These are phyloP conservation scores for Cnemophilus loriae DNA, from an alignment of 2,113 vertebrate genomes.

Conservation along the genomic window DNA sequence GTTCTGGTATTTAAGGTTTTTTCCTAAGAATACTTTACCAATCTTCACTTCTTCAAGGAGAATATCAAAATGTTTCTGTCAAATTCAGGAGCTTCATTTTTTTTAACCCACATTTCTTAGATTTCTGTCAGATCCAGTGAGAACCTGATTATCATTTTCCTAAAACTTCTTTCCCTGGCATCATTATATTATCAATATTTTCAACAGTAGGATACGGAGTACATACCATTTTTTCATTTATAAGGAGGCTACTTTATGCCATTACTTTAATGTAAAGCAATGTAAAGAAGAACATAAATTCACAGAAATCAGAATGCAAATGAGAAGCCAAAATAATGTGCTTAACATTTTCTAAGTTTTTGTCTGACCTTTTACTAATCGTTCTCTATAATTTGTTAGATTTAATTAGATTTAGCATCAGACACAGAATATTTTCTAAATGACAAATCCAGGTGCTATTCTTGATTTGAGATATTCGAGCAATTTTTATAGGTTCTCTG, in stretches of 20 bases:
- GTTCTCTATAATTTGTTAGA: neutral
- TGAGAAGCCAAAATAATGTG: neutral
- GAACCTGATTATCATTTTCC: neutral
- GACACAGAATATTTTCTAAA: constrained; percentile 27
- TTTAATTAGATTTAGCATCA: neutral
- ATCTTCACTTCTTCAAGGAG: neutral
- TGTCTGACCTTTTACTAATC: constrained; percentile 28
- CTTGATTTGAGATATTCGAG: neutral
- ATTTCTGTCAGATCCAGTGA: neutral
- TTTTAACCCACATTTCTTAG: neutral
- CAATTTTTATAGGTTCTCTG: neutral
- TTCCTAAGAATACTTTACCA: neutral
- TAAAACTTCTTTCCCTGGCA: neutral
- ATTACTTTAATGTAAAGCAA: neutral
- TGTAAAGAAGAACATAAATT: neutral
- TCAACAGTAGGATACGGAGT: neutral
- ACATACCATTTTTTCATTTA: neutral
- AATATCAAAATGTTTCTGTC: neutral
- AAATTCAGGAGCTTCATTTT: neutral
- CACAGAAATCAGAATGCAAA: neutral
- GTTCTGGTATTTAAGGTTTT: neutral
- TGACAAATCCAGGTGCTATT: neutral
- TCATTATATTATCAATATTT: neutral
- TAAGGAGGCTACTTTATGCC: neutral
- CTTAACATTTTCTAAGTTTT: neutral